These are phyloP conservation scores for Drosophila neotestacea DNA, from an alignment of 2,888 invertebrate species.

Conservation along the genomic window DNA sequence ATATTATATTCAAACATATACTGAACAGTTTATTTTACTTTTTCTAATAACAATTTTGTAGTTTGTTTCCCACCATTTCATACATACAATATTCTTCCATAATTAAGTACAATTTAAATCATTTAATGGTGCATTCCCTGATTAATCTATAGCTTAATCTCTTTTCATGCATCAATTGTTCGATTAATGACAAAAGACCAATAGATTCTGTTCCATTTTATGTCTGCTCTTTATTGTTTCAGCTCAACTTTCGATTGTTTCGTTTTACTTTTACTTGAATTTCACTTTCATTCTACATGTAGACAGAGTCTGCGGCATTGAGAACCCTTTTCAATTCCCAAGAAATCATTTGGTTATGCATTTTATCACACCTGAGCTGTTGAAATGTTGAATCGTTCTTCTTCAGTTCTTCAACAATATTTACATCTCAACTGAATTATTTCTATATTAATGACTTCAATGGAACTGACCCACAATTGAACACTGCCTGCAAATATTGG, in stretches of 20 bases:
- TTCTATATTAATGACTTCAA: slow-evolving; percentile 62
- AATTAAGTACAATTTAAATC: too few species aligned
- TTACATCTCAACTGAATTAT: slow-evolving; percentile 35
- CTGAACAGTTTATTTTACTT: too few species aligned
- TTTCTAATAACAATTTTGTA: too few species aligned
- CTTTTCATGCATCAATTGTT: too few species aligned
- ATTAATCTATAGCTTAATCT: too few species aligned
- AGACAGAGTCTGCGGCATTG: slow-evolving; percentile 25
- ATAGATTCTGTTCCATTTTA: not conserved
- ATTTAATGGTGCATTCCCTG: too few species aligned
- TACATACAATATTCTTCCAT: too few species aligned
- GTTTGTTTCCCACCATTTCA: too few species aligned
- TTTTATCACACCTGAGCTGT: slow-evolving; percentile 25
- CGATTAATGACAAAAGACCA: too few species aligned
- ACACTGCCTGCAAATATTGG: slow-evolving; percentile 33
- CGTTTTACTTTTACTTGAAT: slow-evolving; percentile 1
- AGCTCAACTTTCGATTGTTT: slow-evolving; percentile 4
- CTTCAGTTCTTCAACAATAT: slow-evolving; percentile 17
- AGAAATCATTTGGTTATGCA: slow-evolving; percentile 41
- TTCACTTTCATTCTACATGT: slow-evolving; percentile 12
- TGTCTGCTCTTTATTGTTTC: not conserved
- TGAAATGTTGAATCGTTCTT: slow-evolving; percentile 4
- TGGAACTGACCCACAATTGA: slow-evolving; percentile 36
- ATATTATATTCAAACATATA: too few species aligned
- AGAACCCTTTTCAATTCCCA: slow-evolving; percentile 21